Percentiles rank a stretch among this genome's conserved stretches.
phyloP scores from a whole-genome alignment of 2,113 vertebrate species.

The Gambusia affinis region DNA sequence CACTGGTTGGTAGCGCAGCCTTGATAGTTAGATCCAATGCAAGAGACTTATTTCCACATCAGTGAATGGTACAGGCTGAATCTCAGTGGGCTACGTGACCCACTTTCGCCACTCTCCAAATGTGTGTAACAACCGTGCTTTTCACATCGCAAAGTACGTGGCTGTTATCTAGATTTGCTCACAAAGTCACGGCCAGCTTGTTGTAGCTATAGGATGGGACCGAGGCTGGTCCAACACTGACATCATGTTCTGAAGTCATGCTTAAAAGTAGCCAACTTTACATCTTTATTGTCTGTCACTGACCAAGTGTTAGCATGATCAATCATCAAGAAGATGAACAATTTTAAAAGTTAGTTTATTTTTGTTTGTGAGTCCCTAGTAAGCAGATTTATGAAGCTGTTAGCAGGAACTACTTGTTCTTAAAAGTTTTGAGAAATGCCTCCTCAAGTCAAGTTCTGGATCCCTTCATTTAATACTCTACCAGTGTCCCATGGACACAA shows the following conservation, averaged over 20 bases:
- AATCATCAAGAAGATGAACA: neutral
- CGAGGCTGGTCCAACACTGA: conserved; percentile 22
- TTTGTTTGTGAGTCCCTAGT: neutral
- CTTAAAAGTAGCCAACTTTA: conserved; percentile 6
- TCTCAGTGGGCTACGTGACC: conserved; percentile 73
- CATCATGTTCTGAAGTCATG: neutral
- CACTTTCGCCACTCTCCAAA: conserved; percentile 66
- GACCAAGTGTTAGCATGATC: conserved; percentile 7
- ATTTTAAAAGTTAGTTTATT: neutral
- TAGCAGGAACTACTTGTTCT: no score
- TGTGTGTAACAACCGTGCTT: conserved; percentile 39
- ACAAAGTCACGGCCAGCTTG: conserved; percentile 24
- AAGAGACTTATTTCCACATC: conserved; percentile 69
- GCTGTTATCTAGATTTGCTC: conserved; percentile 54
- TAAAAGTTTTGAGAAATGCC: no score
- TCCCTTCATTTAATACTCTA: no score
- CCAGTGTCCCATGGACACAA: no score
- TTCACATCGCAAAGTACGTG: conserved; percentile 42
- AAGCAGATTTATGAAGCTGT: neutral
- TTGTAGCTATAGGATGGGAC: conserved; percentile 17
- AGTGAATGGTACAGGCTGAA: conserved; percentile 68
- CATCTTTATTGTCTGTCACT: neutral
- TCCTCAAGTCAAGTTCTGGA: no score
- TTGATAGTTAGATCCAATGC: conserved; percentile 47
- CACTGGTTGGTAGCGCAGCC: conserved; percentile 41